Conservation (phyloP, 2,888 invertebrate species). For the Stenolophus ochropezus region DNA sequence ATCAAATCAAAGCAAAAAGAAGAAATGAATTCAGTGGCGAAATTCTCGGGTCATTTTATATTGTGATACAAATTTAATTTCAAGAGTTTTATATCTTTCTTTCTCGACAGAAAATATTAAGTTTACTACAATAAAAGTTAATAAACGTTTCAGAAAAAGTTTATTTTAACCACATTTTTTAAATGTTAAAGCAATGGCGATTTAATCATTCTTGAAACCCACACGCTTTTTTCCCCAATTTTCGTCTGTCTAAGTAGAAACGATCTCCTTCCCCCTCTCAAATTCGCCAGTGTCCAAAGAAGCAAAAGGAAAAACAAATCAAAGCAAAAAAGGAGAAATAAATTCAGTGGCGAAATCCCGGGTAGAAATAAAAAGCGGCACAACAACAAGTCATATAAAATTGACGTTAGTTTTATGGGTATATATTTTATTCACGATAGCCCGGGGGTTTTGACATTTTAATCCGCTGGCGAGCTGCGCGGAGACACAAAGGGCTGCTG, state of each 20-base stretch:
- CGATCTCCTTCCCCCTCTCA: no score
- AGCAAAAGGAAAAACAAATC: slow-evolving; percentile 21
- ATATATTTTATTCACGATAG: slow-evolving; percentile 60
- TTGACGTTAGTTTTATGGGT: slow-evolving; percentile 59
- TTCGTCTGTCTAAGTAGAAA: no score
- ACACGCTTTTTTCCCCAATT: no score
- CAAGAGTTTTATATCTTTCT: not conserved
- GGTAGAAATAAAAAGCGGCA: slow-evolving; percentile 46
- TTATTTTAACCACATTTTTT: no score
- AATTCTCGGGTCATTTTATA: no score
- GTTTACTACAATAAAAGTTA: no score
- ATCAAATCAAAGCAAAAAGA: not conserved
- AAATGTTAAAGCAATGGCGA: no score
- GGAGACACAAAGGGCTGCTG: slow-evolving; percentile 55
- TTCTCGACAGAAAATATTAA: no score
- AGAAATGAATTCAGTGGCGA: slow-evolving; percentile 55
- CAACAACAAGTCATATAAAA: slow-evolving; percentile 60
- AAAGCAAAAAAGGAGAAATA: slow-evolving; percentile 47
- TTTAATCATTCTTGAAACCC: no score
- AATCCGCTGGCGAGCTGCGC: slow-evolving; percentile 46
- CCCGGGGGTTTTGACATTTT: slow-evolving; percentile 59
- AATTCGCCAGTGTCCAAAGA: slow-evolving; percentile 22
- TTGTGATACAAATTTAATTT: slow-evolving; percentile 1
- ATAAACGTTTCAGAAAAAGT: no score
- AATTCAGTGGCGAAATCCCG: slow-evolving; percentile 57